Conservation (phyloP, 2,113 vertebrate genomes). For the Pterocles orientalis region DNA sequence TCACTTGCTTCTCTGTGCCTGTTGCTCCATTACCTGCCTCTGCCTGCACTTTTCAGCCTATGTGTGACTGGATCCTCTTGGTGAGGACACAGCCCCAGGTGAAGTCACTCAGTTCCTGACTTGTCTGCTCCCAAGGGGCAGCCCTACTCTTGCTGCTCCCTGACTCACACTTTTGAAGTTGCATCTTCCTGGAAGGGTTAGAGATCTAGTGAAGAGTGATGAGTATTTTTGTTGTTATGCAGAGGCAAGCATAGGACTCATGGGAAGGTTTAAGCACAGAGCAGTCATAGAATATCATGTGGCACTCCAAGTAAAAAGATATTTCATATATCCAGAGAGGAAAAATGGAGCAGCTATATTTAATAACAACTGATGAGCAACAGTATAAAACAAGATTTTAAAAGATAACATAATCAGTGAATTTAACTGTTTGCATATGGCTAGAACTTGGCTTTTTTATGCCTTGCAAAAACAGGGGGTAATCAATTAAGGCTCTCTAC, state of each 20-base stretch:
- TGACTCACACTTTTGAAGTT: background rate
- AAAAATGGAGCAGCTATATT: background rate
- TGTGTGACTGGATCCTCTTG: background rate
- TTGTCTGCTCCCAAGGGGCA: rapidly evolving
- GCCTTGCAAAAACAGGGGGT: rapidly evolving
- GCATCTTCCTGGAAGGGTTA: background rate
- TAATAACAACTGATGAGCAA: background rate
- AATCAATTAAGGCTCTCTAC: background rate
- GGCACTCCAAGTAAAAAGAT: background rate
- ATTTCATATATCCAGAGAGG: background rate
- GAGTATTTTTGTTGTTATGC: background rate
- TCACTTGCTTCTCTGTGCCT: background rate
- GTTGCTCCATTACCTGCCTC: no score
- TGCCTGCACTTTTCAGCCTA: background rate
- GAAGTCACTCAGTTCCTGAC: background rate
- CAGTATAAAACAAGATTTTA: background rate
- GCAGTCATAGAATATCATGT: background rate
- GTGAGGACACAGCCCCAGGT: no score
- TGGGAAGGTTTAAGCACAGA: background rate
- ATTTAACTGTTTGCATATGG: background rate
- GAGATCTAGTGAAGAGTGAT: background rate
- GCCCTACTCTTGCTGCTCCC: background rate
- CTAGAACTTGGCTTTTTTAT: background rate
- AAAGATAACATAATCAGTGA: background rate
- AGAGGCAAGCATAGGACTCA: background rate